Base-by-base conservation (phyloP, 2,797 vertebrate species). In the Sebastes baramenuke region DNA sequence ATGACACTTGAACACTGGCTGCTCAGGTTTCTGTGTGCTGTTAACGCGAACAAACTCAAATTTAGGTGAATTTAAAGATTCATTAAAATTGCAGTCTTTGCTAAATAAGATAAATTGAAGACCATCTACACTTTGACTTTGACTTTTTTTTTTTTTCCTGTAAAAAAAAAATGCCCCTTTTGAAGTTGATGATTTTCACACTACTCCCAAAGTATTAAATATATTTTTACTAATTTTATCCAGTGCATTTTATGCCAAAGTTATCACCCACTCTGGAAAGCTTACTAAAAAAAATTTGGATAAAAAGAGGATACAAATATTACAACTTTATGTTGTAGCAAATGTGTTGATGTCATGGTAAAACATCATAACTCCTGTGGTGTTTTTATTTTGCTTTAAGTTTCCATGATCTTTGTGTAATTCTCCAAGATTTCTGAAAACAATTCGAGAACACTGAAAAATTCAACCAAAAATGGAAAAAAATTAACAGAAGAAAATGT, bases 1-100 rank as follows among this genome's bases (percentile, higher is more conserved):
- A 70, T 79, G 70, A 70, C 66, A 59, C 55, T 77, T 84, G 16
- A 75, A 29, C 59, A 22, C 62, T 78, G 1, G 30, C 55, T 52
- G 68, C 36, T 80, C 61, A 72, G 61, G 49, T 75, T 76, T 72
- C 2, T 62, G n/a, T 59, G 67, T 46, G 32, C n/a, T 72, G 36
- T 55, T 68, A 32, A 46, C 14, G 5, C 13, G 6, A 52, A 74
- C 60, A 66, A 38, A 68, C 18, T 61, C 4, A 78, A 36, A 80
- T 71, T 38, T 56, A 49, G 59, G 22, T n/a, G 11, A 71, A 55
- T 75, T 54, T 64, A 58, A 58, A 67, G 29, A 76, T 52, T 68
- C 10, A 78, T 70, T 61, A 27, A 75, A 75, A 70, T 20, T 42
- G 11, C 25, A 60, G 7, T 67, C 4, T 86, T 80, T 79, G 29